A percentile compares a stretch with the other conserved stretches of the same genome.
Conservation (phyloP, 2,888 invertebrate genomes). For the Drosophila hamatofila region DNA sequence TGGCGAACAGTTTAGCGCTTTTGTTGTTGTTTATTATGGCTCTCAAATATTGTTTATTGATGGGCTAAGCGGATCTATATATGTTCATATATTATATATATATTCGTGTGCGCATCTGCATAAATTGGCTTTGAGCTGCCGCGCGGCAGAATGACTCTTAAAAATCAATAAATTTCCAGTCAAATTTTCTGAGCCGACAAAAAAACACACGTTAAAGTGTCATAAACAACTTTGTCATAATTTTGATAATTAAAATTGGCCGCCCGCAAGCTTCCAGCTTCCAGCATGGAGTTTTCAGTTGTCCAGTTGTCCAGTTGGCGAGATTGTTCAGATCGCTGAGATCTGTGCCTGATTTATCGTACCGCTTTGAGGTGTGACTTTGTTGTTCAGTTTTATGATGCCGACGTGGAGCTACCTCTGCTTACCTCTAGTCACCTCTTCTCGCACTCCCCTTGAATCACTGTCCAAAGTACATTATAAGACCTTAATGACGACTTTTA, state of each 20-base stretch:
- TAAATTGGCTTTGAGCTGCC: conserved; percentile 59
- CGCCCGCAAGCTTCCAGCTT: conserved; percentile 56
- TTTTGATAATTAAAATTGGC: conserved; percentile 81
- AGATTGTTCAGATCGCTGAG: conserved; percentile 40
- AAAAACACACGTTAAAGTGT: conserved; percentile 65
- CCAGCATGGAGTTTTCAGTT: background rate
- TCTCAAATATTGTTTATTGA: conserved; percentile 71
- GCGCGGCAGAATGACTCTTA: conserved; percentile 61
- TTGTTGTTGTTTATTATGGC: conserved; percentile 61
- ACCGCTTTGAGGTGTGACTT: conserved; percentile 75
- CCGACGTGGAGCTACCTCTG: conserved; percentile 36
- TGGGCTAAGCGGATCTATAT: conserved; percentile 76
- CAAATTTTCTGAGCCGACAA: conserved; percentile 57
- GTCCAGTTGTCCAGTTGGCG: conserved; percentile 1
- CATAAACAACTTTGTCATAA: conserved; percentile 82
- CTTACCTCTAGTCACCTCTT: conserved; percentile 21
- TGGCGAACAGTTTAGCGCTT: conserved; percentile 72
- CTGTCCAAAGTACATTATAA: conserved; percentile 32
- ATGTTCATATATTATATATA: conserved; percentile 31
- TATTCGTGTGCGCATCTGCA: conserved; percentile 28
- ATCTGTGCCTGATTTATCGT: conserved; percentile 67
- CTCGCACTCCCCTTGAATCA: background rate
- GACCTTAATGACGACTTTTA: conserved; percentile 76
- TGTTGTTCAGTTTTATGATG: conserved; percentile 70
- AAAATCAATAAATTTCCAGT: conserved; percentile 78